Evolutionary conservation across 1,140 invertebrate genomes (phyloP).

Genomic region (Dendrolimus kikuchii): DNA sequence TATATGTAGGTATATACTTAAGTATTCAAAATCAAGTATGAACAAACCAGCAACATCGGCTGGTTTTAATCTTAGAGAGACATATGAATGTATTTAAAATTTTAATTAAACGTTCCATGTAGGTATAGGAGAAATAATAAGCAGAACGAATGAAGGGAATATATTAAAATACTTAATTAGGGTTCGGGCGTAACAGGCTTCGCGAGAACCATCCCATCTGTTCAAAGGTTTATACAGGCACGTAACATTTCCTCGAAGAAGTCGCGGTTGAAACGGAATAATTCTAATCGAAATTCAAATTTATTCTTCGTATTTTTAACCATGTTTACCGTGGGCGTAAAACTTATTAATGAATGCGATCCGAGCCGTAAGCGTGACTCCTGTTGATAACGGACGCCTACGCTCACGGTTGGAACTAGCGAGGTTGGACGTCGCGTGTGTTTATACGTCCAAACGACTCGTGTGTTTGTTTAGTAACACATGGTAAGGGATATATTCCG

Average conservation of each 20-base stretch:
- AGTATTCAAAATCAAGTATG: too few relatives aligned
- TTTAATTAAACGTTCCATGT: constrained; percentile 29
- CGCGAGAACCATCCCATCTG: constrained; percentile 33
- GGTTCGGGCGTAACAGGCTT: constrained; percentile 36
- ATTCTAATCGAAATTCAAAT: constrained; percentile 50
- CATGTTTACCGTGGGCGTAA: constrained; percentile 22
- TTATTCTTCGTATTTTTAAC: constrained; percentile 28
- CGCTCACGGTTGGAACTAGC: constrained; percentile 6
- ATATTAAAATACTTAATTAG: constrained; percentile 58
- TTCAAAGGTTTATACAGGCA: constrained; percentile 24
- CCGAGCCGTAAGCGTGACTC: constrained; percentile 14
- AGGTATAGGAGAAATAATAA: constrained; percentile 23
- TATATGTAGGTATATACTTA: constrained; percentile 10
- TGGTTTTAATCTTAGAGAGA: constrained; percentile 5
- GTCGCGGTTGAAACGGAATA: constrained; percentile 35
- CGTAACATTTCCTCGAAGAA: constrained; percentile 43
- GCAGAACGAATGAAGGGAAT: constrained; percentile 36
- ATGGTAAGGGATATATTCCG: constrained; percentile 37
- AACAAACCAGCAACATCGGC: too few relatives aligned
- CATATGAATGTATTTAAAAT: constrained; percentile 14
- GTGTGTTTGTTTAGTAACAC: constrained; percentile 28
- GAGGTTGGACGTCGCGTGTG: constrained; percentile 4
- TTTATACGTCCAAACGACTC: neutral
- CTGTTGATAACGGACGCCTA: constrained; percentile 10
- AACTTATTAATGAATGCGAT: constrained; percentile 20